Evolutionary conservation across 2,888 invertebrate genomes (phyloP), one percentile per base, ranked within the genome.

Genomic region (Cerceris ruficornis): DNA sequence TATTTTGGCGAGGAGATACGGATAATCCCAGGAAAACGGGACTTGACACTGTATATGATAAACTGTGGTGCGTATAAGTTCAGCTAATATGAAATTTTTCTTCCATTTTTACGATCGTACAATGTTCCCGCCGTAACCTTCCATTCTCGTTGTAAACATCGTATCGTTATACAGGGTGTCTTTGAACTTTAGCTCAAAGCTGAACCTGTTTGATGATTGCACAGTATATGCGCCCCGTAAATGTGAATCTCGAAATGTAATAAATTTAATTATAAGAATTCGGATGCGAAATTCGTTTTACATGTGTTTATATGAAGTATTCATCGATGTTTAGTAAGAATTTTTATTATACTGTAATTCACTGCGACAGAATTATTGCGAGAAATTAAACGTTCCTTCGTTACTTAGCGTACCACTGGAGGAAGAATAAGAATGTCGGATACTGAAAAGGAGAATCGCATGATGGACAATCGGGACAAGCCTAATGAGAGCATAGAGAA

Each of bases 51-150:
- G 76, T 73, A 80, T 80, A 70, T 76, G 55, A 77, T 81, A 66
- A 49, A 68, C 69, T 59, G 49, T 60, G 70, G 81, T 80, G 72
- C 9, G 82, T 82, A 49, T 46, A 8, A 41, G 13, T 42, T 7
- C 6, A 39, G 1, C 1, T 70, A 54, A 55, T 15, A 8, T 42
- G n/a, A 42, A 39, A 65, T 72, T 54, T 58, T 49, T n/a, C 6
- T 14, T 9, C 7, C 43, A 71, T 68, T 69, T 58, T 62, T 14
- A 43, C 49, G 17, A 71, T 74, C 67, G 68, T 68, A 80, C 70
- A 70, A 80, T 60, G 70, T 83, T 83, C 83, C 83, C 83, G 83
- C 83, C 83, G 83, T 83, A 83, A 83, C 83, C 83, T 83, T 77
- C 73, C 58, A 69, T 65, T 11, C 65, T 65, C 55, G 60, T 65